Evolutionary conservation across 2,888 invertebrate genomes (phyloP).

Genomic region (Scaeva pyrastri): DNA sequence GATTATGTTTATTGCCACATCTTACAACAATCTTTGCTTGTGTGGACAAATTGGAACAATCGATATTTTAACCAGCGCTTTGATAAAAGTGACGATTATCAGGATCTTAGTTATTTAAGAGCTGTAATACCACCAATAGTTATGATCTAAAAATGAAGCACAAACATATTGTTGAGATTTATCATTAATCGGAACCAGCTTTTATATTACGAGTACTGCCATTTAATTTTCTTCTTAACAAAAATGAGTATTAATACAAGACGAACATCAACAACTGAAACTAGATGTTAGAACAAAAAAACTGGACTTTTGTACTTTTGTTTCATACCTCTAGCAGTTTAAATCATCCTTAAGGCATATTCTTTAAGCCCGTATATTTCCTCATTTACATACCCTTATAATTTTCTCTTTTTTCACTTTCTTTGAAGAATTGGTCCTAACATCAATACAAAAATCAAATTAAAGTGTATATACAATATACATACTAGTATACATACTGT

Average conservation of each 20-base stretch:
- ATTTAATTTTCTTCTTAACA: slow-evolving; percentile 9
- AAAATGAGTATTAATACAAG: not conserved
- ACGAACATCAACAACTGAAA: slow-evolving; percentile 16
- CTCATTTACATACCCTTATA: not conserved
- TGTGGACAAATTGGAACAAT: no score
- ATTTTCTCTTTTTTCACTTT: not conserved
- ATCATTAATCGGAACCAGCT: no score
- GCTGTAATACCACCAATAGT: no score
- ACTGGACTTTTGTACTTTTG: slow-evolving; percentile 6
- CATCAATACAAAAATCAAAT: slow-evolving; percentile 19
- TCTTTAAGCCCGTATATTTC: not conserved
- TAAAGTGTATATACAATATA: slow-evolving; percentile 17
- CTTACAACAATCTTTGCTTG: no score
- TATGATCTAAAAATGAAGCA: no score
- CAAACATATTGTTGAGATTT: no score
- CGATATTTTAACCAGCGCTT: no score
- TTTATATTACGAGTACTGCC: not conserved
- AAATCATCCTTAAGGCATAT: not conserved
- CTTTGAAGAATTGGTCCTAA: not conserved
- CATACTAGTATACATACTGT: slow-evolving; percentile 29
- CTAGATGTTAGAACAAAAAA: not conserved
- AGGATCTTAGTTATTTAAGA: no score
- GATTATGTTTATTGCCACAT: no score
- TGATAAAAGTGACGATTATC: no score
- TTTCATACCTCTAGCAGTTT: not conserved